Conservation (phyloP, 2,888 invertebrate genomes). For the Temnothorax unifasciatus region DNA sequence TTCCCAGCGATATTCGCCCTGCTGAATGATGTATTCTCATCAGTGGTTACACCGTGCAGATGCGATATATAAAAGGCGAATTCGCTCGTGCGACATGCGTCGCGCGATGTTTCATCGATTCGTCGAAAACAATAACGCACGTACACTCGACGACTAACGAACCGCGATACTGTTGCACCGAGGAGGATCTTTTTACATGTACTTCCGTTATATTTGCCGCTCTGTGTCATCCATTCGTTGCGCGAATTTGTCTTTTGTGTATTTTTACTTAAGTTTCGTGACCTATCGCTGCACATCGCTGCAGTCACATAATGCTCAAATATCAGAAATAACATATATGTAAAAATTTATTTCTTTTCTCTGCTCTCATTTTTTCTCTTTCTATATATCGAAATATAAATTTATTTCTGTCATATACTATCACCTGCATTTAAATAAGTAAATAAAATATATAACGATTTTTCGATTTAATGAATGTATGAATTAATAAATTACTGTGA, state of each 20-base stretch:
- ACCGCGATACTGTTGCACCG: background rate
- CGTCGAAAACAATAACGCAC: conserved; percentile 44
- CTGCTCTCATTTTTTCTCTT: background rate
- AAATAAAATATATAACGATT: background rate
- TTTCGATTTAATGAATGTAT: background rate
- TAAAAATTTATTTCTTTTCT: background rate
- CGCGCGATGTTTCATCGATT: conserved; percentile 34
- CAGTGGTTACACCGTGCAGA: conserved; percentile 38
- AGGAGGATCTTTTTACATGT: background rate
- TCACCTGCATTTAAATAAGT: background rate
- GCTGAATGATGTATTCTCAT: conserved; percentile 20
- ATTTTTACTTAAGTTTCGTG: background rate
- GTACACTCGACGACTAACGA: conserved; percentile 19
- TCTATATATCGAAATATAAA: background rate
- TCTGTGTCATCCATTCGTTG: background rate
- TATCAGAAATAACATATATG: background rate
- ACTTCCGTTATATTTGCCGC: conserved; percentile 19
- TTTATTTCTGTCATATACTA: background rate
- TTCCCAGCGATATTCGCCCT: conserved; percentile 8
- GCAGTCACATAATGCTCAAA: background rate
- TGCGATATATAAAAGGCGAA: conserved; percentile 38
- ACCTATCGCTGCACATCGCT: background rate
- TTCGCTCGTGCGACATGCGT: conserved; percentile 39
- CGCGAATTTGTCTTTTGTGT: background rate
- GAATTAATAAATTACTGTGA: conserved; percentile 23